Conservation (phyloP, 2,888 invertebrate genomes). For the Sphinx pinastri region DNA sequence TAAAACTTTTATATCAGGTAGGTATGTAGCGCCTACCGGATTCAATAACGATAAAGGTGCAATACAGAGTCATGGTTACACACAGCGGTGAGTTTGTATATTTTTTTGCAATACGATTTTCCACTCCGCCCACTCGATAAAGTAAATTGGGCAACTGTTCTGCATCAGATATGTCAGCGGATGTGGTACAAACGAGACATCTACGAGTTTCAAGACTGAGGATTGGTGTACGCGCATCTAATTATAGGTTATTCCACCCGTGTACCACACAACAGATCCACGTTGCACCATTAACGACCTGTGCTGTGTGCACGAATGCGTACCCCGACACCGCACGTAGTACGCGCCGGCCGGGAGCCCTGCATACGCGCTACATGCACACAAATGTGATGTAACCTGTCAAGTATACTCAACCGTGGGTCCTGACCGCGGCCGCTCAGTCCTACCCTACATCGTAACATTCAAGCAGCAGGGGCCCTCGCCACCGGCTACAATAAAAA, state of each 20-base stretch:
- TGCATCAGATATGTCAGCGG: conserved; percentile 58
- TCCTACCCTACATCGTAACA: no score
- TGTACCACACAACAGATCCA: conserved; percentile 76
- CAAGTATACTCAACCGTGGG: conserved; percentile 50
- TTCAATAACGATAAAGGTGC: conserved; percentile 7
- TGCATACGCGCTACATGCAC: conserved; percentile 50
- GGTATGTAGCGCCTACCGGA: neutral
- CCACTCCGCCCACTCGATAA: conserved; percentile 30
- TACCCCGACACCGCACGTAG: conserved; percentile 52
- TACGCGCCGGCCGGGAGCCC: conserved; percentile 35
- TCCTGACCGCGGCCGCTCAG: no score
- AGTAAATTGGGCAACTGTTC: conserved; percentile 46
- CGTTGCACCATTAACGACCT: conserved; percentile 76
- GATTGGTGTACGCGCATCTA: conserved; percentile 79
- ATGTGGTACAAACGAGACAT: conserved; percentile 69
- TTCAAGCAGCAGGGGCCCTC: no score
- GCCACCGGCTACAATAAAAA: conserved; percentile 41
- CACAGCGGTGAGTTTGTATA: conserved; percentile 11
- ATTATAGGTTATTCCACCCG: conserved; percentile 83
- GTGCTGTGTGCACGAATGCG: conserved; percentile 63
- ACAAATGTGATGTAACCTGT: conserved; percentile 65
- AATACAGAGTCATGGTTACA: conserved; percentile 5
- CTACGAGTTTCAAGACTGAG: conserved; percentile 66
- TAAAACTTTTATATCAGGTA: neutral
- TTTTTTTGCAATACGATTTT: conserved; percentile 22